Conservation (phyloP, 2,888 invertebrate species). For the Limnephilus marmoratus region DNA sequence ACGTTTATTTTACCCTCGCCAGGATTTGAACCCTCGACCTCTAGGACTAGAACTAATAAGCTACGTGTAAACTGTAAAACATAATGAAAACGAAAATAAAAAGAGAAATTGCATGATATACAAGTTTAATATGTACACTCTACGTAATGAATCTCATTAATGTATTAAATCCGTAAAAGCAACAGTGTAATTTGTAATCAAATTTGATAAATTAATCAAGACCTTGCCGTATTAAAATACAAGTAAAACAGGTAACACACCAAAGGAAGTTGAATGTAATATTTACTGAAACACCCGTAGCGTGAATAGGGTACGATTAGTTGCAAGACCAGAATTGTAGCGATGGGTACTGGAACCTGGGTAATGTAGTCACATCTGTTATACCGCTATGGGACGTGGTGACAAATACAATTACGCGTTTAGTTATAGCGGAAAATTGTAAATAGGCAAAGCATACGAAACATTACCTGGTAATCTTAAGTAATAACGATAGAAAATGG, state of each 20-base stretch:
- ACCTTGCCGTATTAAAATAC: neutral
- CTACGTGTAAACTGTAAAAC: neutral
- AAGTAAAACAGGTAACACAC: neutral
- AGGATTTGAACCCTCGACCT: neutral
- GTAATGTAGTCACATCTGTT: constrained; percentile 3
- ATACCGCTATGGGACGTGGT: neutral
- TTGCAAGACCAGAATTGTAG: neutral
- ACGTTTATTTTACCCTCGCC: neutral
- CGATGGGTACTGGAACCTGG: neutral
- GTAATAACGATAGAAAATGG: neutral
- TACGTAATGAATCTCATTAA: neutral
- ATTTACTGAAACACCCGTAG: neutral
- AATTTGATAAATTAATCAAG: neutral
- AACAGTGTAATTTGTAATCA: neutral
- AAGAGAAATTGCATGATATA: neutral
- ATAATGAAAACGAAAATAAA: neutral
- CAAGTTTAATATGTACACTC: neutral
- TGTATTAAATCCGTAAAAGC: neutral
- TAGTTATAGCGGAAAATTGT: neutral
- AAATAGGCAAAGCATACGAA: neutral
- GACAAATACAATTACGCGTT: constrained; percentile 22
- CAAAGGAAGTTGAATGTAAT: neutral
- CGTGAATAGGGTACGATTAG: neutral
- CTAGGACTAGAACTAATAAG: neutral
- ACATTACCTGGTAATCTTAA: neutral